Evolutionary conservation across 2,113 vertebrate genomes (phyloP), one percentile per base, ranked within the genome.

Genomic region (Lophochroa leadbeateri): DNA sequence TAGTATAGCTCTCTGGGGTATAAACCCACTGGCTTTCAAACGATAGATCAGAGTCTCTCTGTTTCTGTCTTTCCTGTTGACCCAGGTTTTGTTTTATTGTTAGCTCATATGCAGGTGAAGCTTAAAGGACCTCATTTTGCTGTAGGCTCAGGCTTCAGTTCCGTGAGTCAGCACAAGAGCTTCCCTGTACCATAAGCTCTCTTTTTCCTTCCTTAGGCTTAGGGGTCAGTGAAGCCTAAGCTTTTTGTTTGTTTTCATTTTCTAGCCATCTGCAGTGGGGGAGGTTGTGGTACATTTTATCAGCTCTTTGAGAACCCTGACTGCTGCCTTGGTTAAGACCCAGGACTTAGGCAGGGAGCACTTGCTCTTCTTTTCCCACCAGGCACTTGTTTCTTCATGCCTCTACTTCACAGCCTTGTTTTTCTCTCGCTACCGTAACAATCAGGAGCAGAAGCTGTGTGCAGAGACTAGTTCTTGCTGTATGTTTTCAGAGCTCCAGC

Each of bases 391-490:
- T 90, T 35, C 25, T 76, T 90, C 46, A 24, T 75, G 9, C 7
- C 14, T 71, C 29, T 33, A 4, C 9, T 37, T 65, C 75, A 43
- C 6, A 37, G 55, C 31, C 47, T 82, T 88, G 31, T 44, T 92
- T 81, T 77, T 12, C 27, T 89, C 21, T 50, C 0, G 0, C 8
- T 47, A 2, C 72, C n/a, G 7, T 29, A 64, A 53, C 31, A 49
- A 31, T 27, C 10, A 8, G 52, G 71, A 86, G 76, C 63, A 72
- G 33, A 68, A 85, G 19, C 21, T 23, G 10, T 44, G 35, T 28
- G 46, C 21, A 58, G 74, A 37, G 46, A 44, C 11, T 2, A 74
- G 33, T 52, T 53, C 41, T 65, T 82, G 52, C 61, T 55, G 2
- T 44, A 4, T 58, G 8, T 61, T 77, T 84, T 74, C 69, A 52